Evolutionary conservation across 2,888 invertebrate genomes (phyloP), one percentile per base, ranked within the genome.

Genomic region (Cantharis rustica): DNA sequence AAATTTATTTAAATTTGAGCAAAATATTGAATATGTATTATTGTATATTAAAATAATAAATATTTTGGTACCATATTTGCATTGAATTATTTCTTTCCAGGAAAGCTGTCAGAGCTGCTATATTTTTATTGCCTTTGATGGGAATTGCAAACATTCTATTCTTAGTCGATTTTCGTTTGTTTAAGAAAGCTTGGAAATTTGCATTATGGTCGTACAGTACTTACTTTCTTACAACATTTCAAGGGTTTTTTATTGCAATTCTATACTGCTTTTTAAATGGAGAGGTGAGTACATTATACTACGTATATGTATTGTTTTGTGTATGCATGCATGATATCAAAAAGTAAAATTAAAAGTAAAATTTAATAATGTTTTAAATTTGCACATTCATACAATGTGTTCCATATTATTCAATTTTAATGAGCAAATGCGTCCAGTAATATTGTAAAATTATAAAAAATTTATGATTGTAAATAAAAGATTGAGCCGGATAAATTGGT

Each of bases 221-320:
- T 0, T 93, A 96, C 85, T 94, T 95, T 84, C 89, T 96, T 69
- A 92, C 93, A n/a, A 95, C 96, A 0, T 96, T 95, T 86, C 95
- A 96, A 88, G 96, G 96, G 31, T 92, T 95, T 81, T 94, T 96
- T 86, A 92, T 96, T 69, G 93, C 95, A 0, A 90, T 93, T 10
- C 90, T 96, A 68, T 96, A 96, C 86, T 96, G 96, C 85, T 95
- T 96, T 86, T 87, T 93, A 71, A 96, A 96, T 83, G 93, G 93
- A 79, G 96, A 96, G 92, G 96, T 96, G 87, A 88, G 87, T 27
- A 11, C 3, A 27, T 27, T 27, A 20, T 20, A 20, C n/a, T n/a
- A n/a, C n/a, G n/a, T n/a, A n/a, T n/a, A n/a, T n/a, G n/a, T n/a
- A n/a, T n/a, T n/a, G n/a, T n/a, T n/a, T n/a, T n/a, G n/a, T n/a